These are phyloP conservation scores for Synaphobranchus kaupii DNA, from an alignment of 2,797 vertebrate species.

Conservation along the genomic window DNA sequence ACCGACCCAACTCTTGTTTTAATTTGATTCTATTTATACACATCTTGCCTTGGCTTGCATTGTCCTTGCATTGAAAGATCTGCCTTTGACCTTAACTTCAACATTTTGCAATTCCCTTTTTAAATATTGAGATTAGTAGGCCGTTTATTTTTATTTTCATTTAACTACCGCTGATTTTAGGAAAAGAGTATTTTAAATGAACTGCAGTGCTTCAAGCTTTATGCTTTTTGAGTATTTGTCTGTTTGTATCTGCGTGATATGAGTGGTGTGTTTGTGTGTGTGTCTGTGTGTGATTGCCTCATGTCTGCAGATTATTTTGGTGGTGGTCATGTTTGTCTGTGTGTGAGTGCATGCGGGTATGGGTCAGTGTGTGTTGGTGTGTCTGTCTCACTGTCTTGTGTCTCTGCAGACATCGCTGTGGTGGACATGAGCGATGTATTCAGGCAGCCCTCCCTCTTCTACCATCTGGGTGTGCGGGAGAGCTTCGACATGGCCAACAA, in stretches of 20 bases:
- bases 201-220: not conserved
- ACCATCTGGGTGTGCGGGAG: constrained; percentile 92
- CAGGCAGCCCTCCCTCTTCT: constrained; percentile 90
- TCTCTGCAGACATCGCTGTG: constrained; percentile 85
- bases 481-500: constrained; percentile 97
- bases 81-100: not conserved
- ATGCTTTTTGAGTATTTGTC: not conserved
- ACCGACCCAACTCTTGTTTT: constrained; percentile 12
- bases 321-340: not conserved
- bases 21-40: constrained; percentile 19
- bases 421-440: constrained; percentile 95
- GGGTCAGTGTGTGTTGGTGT: not conserved
- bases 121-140: not conserved
- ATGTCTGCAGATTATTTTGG: not conserved
- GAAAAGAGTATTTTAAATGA: not conserved
- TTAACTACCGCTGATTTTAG: too few relatives aligned
- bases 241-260: not conserved
- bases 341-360: not conserved
- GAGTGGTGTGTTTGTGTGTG: not conserved
- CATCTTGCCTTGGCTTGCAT: not conserved
- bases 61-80: not conserved
- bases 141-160: not conserved
- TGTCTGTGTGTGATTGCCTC: constrained; percentile 5
- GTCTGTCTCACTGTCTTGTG: not conserved
- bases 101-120: not conserved